Conservation (phyloP, 2,113 vertebrate species). For the Perca schrenkii region DNA sequence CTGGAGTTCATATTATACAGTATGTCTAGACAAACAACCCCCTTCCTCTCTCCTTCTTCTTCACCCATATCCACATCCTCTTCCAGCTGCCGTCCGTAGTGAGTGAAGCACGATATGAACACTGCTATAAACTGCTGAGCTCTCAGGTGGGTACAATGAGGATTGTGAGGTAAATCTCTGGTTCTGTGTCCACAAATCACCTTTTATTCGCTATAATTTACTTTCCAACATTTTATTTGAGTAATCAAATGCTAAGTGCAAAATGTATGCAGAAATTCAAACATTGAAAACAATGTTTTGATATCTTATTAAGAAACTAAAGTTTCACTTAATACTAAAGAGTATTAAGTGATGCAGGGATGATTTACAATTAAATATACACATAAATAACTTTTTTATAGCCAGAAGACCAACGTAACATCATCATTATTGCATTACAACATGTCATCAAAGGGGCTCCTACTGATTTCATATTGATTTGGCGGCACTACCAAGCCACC, state of each 20-base stretch:
- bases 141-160: conserved; percentile 11
- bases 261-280: background rate
- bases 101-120: conserved; percentile 31
- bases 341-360: background rate
- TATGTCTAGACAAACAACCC: conserved; percentile 51
- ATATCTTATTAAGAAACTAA: background rate
- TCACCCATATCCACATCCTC: conserved; percentile 70
- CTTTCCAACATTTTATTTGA: background rate
- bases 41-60: conserved; percentile 42
- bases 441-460: conserved; percentile 22
- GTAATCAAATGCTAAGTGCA: background rate
- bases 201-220: background rate
- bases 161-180: background rate
- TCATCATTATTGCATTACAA: conserved; percentile 17
- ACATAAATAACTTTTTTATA: background rate
- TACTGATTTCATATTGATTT: conserved; percentile 45
- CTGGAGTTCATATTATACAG: conserved; percentile 40
- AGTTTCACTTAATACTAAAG: background rate
- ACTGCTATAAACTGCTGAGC: conserved; percentile 4
- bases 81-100: conserved; percentile 41
- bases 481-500: conserved; percentile 67
- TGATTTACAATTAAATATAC: background rate
- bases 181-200: background rate
- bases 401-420: background rate
- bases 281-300: background rate